Evolutionary conservation across 2,797 vertebrate species (phyloP).

Genomic region (Pygocentrus nattereri): DNA sequence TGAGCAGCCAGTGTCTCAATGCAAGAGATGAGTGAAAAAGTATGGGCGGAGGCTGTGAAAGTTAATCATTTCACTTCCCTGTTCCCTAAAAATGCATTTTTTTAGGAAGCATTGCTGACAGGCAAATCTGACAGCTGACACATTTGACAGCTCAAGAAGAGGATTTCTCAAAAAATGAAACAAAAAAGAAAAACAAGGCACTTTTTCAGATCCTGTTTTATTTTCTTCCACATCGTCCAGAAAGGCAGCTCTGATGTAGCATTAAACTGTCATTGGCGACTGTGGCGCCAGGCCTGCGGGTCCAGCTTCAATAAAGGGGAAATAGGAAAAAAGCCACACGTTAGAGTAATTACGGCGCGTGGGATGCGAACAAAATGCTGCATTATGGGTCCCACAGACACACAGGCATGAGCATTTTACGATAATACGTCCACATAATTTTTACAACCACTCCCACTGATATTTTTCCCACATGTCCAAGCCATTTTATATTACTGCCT

Average conservation of each 20-base stretch:
- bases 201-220: constrained; percentile 68
- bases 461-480: constrained; percentile 72
- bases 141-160: constrained; percentile 59
- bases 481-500: constrained; percentile 62
- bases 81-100: constrained; percentile 60
- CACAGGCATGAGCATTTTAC: constrained; percentile 68
- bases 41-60: constrained; percentile 64
- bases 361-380: constrained; percentile 8
- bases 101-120: constrained; percentile 69
- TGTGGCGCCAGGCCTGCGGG: constrained; percentile 75
- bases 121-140: constrained; percentile 73
- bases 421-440: constrained; percentile 65
- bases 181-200: not conserved
- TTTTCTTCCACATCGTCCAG: constrained; percentile 67
- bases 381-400: constrained; percentile 67
- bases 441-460: constrained; percentile 67
- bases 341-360: constrained; percentile 66
- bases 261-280: constrained; percentile 75
- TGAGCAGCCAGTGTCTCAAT: not conserved
- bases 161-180: constrained; percentile 59
- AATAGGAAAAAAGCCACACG: constrained; percentile 55
- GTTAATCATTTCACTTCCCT: constrained; percentile 66
- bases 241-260: constrained; percentile 69
- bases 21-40: constrained; percentile 50
- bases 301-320: constrained; percentile 65